A percentile compares a stretch with the other conserved stretches of the same genome.
Evolutionary conservation across 2,888 invertebrate species (phyloP).

Genomic region (Junonia oenone): DNA sequence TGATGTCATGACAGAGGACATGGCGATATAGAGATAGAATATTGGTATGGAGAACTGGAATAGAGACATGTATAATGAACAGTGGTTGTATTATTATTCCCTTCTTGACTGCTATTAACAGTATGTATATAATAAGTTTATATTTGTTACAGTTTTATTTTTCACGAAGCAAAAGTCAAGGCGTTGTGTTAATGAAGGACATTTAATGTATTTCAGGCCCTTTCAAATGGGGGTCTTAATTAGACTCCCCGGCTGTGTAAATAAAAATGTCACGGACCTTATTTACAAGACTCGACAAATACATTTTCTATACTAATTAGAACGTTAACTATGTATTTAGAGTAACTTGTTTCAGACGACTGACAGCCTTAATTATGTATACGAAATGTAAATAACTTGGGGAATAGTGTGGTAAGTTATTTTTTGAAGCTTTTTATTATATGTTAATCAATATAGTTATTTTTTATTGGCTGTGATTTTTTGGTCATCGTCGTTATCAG

Average conservation of each 20-base stretch:
- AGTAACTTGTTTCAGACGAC: constrained; percentile 7
- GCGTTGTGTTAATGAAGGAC: constrained; percentile 46
- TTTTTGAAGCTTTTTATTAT: no score
- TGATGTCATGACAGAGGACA: no score
- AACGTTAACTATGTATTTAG: not conserved
- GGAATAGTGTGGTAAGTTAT: no score
- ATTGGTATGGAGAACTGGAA: no score
- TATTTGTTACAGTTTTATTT: constrained; percentile 6
- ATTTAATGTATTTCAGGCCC: constrained; percentile 49
- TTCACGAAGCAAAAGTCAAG: constrained; percentile 22
- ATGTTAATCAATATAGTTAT: no score
- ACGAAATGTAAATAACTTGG: no score
- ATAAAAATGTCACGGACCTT: constrained; percentile 39
- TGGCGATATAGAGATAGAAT: no score
- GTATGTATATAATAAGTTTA: not conserved
- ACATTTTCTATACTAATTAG: constrained; percentile 26
- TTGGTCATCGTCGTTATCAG: no score
- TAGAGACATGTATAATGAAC: no score
- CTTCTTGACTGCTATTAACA: no score
- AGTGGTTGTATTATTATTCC: no score
- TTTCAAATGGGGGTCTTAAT: constrained; percentile 56
- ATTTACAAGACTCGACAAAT: constrained; percentile 28
- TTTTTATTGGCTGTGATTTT: no score
- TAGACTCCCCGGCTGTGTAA: constrained; percentile 36
- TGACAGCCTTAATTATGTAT: not conserved